Evolutionary conservation across 2,113 vertebrate species (phyloP).

Genomic region (Calyptomena viridis): DNA sequence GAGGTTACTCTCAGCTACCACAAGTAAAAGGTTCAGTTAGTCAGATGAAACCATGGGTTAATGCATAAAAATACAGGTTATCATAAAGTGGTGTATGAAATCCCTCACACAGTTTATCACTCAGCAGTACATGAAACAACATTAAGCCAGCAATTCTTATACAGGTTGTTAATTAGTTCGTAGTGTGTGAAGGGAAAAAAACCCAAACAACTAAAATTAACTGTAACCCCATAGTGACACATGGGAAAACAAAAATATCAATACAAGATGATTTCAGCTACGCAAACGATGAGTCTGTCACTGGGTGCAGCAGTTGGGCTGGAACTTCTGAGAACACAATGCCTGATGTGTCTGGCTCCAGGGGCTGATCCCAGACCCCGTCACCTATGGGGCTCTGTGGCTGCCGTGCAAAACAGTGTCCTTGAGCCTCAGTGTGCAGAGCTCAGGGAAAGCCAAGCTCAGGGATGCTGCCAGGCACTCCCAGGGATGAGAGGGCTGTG

Average conservation of each 20-base stretch:
- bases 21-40: not conserved
- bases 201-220: not conserved
- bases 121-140: not conserved
- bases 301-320: not conserved
- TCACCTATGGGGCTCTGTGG: fast-evolving
- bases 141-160: not conserved
- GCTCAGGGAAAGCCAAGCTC: not conserved
- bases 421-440: fast-evolving
- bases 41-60: not conserved
- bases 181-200: not conserved
- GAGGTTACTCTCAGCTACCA: not conserved
- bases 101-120: not conserved
- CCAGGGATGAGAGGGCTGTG: fast-evolving
- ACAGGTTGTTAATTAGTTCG: not conserved
- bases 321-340: fast-evolving
- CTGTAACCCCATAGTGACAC: not conserved
- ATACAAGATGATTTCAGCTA: not conserved
- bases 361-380: not conserved
- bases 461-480: not conserved
- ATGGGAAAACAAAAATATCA: not conserved
- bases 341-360: not conserved
- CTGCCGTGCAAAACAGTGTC: too few species aligned
- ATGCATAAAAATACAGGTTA: not conserved
- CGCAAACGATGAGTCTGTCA: not conserved
- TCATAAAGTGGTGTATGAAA: not conserved